Conservation (phyloP, 2,888 invertebrate species). For the Harmothoe impar region DNA sequence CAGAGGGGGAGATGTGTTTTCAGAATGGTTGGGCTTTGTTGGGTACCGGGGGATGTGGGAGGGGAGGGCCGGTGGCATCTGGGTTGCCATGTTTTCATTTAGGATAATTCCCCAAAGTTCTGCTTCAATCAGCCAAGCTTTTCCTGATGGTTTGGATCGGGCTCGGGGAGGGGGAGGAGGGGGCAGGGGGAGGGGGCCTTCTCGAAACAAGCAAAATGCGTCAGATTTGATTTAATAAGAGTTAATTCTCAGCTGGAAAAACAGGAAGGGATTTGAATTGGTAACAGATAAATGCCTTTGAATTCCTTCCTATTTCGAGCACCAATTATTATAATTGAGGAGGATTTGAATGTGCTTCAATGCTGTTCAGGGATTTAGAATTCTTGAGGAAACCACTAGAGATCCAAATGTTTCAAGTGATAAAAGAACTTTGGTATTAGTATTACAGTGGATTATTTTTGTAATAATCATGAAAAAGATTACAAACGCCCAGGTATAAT, state of each 20-base stretch:
- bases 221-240: conserved; percentile 13
- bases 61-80: neutral
- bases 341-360: too few species aligned
- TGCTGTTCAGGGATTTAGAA: too few species aligned
- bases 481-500: neutral
- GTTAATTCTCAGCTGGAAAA: neutral
- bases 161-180: neutral
- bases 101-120: neutral
- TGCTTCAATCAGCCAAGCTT: neutral
- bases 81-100: conserved; percentile 9
- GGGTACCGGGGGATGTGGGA: too few species aligned
- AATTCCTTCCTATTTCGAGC: too few species aligned
- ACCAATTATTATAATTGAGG: too few species aligned
- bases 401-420: neutral
- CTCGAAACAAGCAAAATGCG: neutral
- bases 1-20: too few species aligned
- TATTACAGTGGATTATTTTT: neutral
- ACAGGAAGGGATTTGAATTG: neutral
- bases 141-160: neutral
- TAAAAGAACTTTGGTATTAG: neutral
- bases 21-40: too few species aligned
- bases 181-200: neutral
- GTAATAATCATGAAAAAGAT: neutral
- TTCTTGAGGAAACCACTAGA: neutral
- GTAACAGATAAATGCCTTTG: too few species aligned